A percentile compares a stretch with the other conserved stretches of the same genome.
Evolutionary conservation across 2,797 vertebrate genomes (phyloP).

Genomic region (Enteromius paludinosus): DNA sequence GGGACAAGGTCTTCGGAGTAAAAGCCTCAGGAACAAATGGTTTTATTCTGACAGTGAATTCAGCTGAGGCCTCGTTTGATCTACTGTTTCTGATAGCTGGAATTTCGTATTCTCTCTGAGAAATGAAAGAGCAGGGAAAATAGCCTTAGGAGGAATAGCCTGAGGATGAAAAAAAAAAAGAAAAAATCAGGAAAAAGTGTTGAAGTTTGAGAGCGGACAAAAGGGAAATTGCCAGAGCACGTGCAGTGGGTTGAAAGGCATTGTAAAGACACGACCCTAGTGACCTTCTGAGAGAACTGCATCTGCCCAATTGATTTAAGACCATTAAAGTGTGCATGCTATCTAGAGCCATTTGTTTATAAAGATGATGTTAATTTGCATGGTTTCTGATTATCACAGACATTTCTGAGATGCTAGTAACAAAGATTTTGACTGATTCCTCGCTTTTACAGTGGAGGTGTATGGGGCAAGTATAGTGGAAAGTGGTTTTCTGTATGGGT

Average conservation of each 20-base stretch:
- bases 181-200: conserved; percentile 1
- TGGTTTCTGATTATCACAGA: background rate
- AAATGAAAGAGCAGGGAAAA: conserved; percentile 70
- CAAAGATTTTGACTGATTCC: background rate
- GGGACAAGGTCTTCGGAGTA: conserved; percentile 65
- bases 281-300: conserved; percentile 45
- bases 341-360: background rate
- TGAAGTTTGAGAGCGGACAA: conserved; percentile 65
- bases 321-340: background rate
- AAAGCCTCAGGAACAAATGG: conserved; percentile 75
- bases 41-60: conserved; percentile 79
- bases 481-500: background rate
- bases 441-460: background rate
- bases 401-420: background rate
- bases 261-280: conserved; percentile 20
- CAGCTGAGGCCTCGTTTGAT: conserved; percentile 80
- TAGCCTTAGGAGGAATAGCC: conserved; percentile 67
- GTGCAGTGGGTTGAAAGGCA: conserved; percentile 51
- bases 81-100: conserved; percentile 72
- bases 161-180: conserved; percentile 27
- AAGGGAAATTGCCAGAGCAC: conserved; percentile 53
- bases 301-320: conserved; percentile 4
- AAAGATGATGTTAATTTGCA: background rate
- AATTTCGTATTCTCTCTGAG: conserved; percentile 78
- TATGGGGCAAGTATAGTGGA: too few relatives aligned